Conservation (phyloP, 2,888 invertebrate genomes). For the Hypomecis atomaria region DNA sequence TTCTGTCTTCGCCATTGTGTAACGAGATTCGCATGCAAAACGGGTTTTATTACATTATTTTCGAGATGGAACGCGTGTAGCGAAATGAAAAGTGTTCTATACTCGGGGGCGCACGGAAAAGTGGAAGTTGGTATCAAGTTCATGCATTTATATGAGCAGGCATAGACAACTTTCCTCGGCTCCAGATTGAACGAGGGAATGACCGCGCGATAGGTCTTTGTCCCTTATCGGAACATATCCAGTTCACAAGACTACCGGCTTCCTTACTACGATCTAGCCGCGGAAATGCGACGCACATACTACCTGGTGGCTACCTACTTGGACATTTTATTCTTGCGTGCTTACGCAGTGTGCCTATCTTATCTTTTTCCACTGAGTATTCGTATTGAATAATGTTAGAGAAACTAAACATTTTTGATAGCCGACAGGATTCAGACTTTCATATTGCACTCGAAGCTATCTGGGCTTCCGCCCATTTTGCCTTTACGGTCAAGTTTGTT, state of each 20-base stretch:
- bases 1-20: slow-evolving; percentile 66
- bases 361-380: too few relatives aligned
- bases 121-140: slow-evolving; percentile 78
- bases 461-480: too few relatives aligned
- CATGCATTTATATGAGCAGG: slow-evolving; percentile 78
- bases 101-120: slow-evolving; percentile 69
- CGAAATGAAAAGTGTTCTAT: slow-evolving; percentile 75
- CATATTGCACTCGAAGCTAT: too few relatives aligned
- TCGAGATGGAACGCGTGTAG: slow-evolving; percentile 54
- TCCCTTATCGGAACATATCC: slow-evolving; percentile 75
- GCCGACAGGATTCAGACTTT: too few relatives aligned
- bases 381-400: too few relatives aligned
- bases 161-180: slow-evolving; percentile 74
- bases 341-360: too few relatives aligned
- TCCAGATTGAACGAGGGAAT: slow-evolving; percentile 76
- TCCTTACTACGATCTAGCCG: slow-evolving; percentile 58
- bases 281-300: slow-evolving; percentile 50
- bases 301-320: too few relatives aligned
- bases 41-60: slow-evolving; percentile 65
- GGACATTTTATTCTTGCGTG: too few relatives aligned
- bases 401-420: too few relatives aligned
- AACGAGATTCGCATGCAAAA: slow-evolving; percentile 34
- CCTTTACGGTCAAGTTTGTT: too few relatives aligned
- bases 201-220: slow-evolving; percentile 79
- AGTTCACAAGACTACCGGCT: slow-evolving; percentile 61